Base-by-base conservation (phyloP, 2,797 vertebrate genomes). In the Silurus aristotelis region DNA sequence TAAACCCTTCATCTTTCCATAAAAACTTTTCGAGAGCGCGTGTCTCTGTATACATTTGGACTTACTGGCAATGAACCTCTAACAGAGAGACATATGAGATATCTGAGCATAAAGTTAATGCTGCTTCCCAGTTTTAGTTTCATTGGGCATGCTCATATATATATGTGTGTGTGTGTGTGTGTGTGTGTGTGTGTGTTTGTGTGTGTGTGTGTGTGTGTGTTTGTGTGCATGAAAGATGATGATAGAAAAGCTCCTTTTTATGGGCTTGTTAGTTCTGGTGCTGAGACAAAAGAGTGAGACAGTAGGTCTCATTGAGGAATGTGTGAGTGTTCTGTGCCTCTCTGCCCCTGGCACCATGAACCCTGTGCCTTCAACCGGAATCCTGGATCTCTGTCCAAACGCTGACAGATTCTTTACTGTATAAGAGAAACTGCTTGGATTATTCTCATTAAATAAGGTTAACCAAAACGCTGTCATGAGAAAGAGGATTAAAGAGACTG, bases 231-330 rank as follows among this genome's bases (percentile, higher is more conserved):
- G 48, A 52, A 52, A 43, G 31, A 43, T 20, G 31, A 46, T 61
- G 61, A 82, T 71, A 80, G 75, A 83, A 67, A 80, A 67, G 75
- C 77, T 63, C 55, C 52, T 75, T 87, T 83, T 83, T 72, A 55
- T 83, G 38, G 89, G 89, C 92, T 91, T 91, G 90, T 93, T 93
- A 92, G 89, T 92, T 87, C 89, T 81, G 75, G 88, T 86, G 91
- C 55, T 80, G 82, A 87, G 71, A 89, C 86, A 63, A 85, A 90
- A 91, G 90, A 90, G 87, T 86, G 60, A 90, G 84, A 96, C 94
- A 95, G 93, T 93, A 92, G 78, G 88, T 88, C 85, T 93, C 83
- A 94, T 95, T 95, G 92, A 95, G 92, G 89, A 89, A 87, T 90
- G 90, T 91, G 91, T 89, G 87, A 91, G 92, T 38, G 88, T 88